Conservation (phyloP, 2,888 invertebrate species). For the Tetropium fuscum region DNA sequence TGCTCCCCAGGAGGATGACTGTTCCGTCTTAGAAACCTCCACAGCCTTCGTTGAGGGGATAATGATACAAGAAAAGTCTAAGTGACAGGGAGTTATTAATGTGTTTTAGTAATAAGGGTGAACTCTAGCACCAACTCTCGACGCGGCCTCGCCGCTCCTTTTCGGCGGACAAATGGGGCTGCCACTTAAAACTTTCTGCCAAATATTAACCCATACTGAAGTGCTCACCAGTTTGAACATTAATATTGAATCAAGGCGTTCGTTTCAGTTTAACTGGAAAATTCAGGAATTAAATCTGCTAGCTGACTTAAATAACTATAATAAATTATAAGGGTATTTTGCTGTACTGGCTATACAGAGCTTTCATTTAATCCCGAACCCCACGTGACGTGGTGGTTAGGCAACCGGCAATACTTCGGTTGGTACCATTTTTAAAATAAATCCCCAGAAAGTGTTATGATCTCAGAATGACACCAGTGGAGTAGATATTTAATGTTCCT, state of each 20-base stretch:
- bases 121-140: slow-evolving; percentile 32
- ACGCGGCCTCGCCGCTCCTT: slow-evolving; percentile 24
- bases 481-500: too few species aligned
- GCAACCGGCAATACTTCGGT: too few species aligned
- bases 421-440: too few species aligned
- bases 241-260: slow-evolving; percentile 25
- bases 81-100: slow-evolving; percentile 52
- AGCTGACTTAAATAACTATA: background rate
- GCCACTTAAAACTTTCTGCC: slow-evolving; percentile 32
- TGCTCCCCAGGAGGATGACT: slow-evolving; percentile 46
- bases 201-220: slow-evolving; percentile 27
- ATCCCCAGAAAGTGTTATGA: too few species aligned
- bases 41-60: slow-evolving; percentile 41
- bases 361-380: too few species aligned
- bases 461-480: too few species aligned
- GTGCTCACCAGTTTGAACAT: slow-evolving; percentile 29
- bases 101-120: slow-evolving; percentile 45
- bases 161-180: slow-evolving; percentile 36
- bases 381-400: too few species aligned
- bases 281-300: background rate
- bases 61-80: slow-evolving; percentile 52
- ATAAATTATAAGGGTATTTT: too few species aligned
- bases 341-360: too few species aligned
- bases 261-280: slow-evolving; percentile 5
- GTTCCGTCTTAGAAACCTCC: slow-evolving; percentile 38